Base-by-base conservation (phyloP, 2,113 vertebrate genomes). In the Panthera tigris region DNA sequence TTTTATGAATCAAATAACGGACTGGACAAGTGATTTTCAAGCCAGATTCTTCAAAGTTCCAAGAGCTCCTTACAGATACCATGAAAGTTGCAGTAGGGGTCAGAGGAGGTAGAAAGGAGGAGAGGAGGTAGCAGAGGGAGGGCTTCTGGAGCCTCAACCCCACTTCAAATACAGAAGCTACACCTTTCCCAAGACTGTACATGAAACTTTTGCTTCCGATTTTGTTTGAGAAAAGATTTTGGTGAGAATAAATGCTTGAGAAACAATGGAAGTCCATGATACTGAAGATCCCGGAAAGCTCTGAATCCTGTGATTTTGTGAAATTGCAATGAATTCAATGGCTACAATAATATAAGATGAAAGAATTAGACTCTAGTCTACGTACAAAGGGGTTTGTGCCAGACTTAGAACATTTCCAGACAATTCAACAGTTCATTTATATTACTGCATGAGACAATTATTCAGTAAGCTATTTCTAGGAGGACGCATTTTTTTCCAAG, bases 381-480 rank as follows among this genome's bases (percentile, higher is more conserved):
- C 1, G 41, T 66, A 81, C n/a, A 94, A 85, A 91, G 33, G 48
- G 19, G 45, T 88, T 87, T 90, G 50, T 13, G 25, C 14, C 14
- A 94, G n/a, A 92, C 4, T 65, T 87, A 21, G 68, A 73, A 95
- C 23, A 61, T 68, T 93, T 96, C 85, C 31, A 91, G 84, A 39
- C 45, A 92, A 25, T 85, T 88, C n/a, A 94, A 4, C 81, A 95
- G 48, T 84, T 61, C 69, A 61, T 95, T 94, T 63, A 19, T 52
- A 95, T 86, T 95, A 90, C 10, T 94, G 8, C 81, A 25, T 69
- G n/a, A 65, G 25, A 96, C 13, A 80, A 82, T 92, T n/a, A 65
- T 73, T 94, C 48, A 80, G 36, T 52, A 65, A 96, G n/a, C 4
- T 21, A 66, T 84, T 95, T 96, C 33, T 94, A 85, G 74, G 39